Conservation (phyloP, 2,797 vertebrate genomes). For the Acanthurus leucopareius region DNA sequence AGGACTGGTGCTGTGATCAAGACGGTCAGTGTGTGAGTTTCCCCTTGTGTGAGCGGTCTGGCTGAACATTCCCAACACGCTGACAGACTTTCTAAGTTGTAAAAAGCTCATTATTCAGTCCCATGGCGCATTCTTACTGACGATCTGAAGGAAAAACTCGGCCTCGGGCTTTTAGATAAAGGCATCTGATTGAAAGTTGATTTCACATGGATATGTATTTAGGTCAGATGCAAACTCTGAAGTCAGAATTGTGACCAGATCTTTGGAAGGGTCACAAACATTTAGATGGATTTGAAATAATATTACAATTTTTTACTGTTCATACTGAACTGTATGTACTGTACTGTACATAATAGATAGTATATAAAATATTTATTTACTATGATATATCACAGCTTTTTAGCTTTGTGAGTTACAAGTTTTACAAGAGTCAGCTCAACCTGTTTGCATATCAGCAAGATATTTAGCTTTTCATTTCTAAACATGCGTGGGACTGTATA, state of each 20-base stretch:
- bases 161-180: slow-evolving; percentile 12
- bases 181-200: slow-evolving; percentile 2
- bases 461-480: neutral
- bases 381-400: too few relatives aligned
- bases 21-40: neutral
- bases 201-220: slow-evolving; percentile 19
- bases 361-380: too few relatives aligned
- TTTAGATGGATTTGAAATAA: neutral
- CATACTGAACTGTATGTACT: too few relatives aligned
- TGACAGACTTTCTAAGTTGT: slow-evolving; percentile 26
- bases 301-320: neutral
- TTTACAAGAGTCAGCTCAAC: neutral
- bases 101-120: slow-evolving; percentile 31
- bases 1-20: slow-evolving; percentile 44
- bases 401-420: too few relatives aligned
- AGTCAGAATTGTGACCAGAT: neutral
- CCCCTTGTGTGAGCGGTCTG: neutral
- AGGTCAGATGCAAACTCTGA: slow-evolving; percentile 22
- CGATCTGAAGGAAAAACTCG: slow-evolving; percentile 8
- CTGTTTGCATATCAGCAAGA: neutral
- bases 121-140: slow-evolving; percentile 13
- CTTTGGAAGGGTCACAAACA: slow-evolving; percentile 3
- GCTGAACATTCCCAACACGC: slow-evolving; percentile 16
- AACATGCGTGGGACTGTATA: neutral
- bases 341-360: too few relatives aligned